Evolutionary conservation across 2,888 invertebrate genomes (phyloP).

Genomic region (Nymphalis polychloros): DNA sequence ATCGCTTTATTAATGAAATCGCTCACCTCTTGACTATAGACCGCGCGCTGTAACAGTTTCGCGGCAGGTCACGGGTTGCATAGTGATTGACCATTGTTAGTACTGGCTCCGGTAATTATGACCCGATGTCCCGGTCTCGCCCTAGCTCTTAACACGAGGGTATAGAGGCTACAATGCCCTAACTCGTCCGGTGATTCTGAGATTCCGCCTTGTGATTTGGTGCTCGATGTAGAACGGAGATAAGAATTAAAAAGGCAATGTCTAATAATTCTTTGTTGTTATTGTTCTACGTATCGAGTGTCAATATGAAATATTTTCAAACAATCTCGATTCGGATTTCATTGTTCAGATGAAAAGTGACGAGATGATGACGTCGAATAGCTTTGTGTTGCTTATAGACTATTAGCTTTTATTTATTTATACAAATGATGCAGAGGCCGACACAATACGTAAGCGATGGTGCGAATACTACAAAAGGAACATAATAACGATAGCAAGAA

Average conservation of each 20-base stretch:
- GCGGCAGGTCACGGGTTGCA: constrained; percentile 35
- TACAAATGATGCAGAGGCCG: no score
- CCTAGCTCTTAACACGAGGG: constrained; percentile 5
- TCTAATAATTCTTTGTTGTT: constrained; percentile 44
- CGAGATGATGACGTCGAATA: constrained; percentile 23
- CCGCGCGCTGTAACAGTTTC: constrained; percentile 12
- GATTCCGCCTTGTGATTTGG: constrained; percentile 43
- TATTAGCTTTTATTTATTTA: no score
- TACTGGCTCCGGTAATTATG: constrained; percentile 39
- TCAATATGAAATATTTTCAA: constrained; percentile 36
- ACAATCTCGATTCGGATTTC: constrained; percentile 33
- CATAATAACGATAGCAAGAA: no score
- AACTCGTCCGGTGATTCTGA: constrained; percentile 10
- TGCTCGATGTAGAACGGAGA: constrained; percentile 40
- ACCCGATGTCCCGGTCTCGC: constrained; percentile 8
- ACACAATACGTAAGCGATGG: no score
- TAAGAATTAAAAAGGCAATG: constrained; percentile 45
- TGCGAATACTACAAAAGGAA: no score
- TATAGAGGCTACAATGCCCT: constrained; percentile 9
- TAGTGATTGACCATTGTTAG: constrained; percentile 43
- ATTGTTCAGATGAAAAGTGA: constrained; percentile 36
- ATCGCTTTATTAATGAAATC: no score
- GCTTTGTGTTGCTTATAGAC: background rate
- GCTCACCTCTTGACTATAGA: background rate
- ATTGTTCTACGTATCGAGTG: constrained; percentile 39